Base-by-base conservation (phyloP, 2,113 vertebrate species). In the Sceloporus undulatus region DNA sequence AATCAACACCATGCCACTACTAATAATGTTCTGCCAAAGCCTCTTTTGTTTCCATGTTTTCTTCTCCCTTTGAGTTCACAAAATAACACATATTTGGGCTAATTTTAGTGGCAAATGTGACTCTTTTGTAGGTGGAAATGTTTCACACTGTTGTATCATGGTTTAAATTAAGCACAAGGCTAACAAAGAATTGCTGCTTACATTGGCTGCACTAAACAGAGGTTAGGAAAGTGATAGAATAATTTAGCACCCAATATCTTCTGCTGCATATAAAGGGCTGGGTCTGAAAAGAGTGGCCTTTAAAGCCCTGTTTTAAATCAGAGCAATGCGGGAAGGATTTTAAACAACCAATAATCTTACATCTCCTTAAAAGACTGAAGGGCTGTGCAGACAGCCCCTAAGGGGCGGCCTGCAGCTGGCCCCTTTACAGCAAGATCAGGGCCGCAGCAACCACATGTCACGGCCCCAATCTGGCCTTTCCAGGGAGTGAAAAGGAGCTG, bases 101-200 rank as follows among this genome's bases (percentile, higher is more conserved):
- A 82, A 89, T 48, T 52, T 90, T 81, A 18, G 71, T 82, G 66
- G 27, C 38, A 76, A 80, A 1, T 13, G 48, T 27, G 62, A 75
- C 66, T 0, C 68, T 4, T 1, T 78, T 68, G 42, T 52, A 70
- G 81, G 87, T 88, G 68, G 48, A 52, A 25, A 80, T 0, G 0
- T 66, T 78, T 80, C 52, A 16, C 56, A 38, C 85, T 79, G 62
- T 21, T 65, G 0, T 38, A 0, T 6, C 0, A 0, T n/a, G 21
- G 65, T 29, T 66, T 82, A 79, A 0, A 0, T 1, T 8, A 90
- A 90, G 89, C 8, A 79, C 85, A 29, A 52, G 19, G 79, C 25
- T 74, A 56, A 42, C 59, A 40, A 19, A 65, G 52, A 34, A 18
- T 48, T 73, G 52, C 38, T 62, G 75, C 77, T 52, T 85, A 34